Percentiles rank a stretch among this genome's conserved stretches.
Conservation (phyloP, 1,140 invertebrate species). For the Propsilocerus akamusi region DNA sequence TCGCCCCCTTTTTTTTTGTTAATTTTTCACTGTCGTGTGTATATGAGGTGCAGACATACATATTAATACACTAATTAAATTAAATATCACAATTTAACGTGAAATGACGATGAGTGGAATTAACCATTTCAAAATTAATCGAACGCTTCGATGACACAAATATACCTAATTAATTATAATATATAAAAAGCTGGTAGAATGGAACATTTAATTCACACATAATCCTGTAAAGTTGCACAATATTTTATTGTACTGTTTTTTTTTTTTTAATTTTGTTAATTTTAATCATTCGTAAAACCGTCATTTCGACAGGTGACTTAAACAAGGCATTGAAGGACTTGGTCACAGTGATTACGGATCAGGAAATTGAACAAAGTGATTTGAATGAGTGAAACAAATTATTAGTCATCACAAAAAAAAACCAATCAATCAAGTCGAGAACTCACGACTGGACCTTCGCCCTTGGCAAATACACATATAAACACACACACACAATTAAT, state of each 20-base stretch:
- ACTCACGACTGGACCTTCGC: no score
- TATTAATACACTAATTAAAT: conserved; percentile 2
- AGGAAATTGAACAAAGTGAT: conserved; percentile 26
- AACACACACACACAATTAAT: background rate
- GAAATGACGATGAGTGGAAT: no score
- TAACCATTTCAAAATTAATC: no score
- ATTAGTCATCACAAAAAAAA: background rate
- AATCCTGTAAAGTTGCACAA: background rate
- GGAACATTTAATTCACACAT: background rate
- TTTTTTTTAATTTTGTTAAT: background rate
- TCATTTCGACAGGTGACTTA: conserved; percentile 44
- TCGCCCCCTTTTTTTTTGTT: background rate
- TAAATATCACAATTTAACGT: no score
- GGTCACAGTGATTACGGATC: conserved; percentile 74
- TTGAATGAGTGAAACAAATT: background rate
- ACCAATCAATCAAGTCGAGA: background rate
- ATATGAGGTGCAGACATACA: conserved; percentile 5
- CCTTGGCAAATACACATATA: background rate
- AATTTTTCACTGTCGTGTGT: conserved; percentile 2
- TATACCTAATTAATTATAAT: no score
- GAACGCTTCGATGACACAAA: no score
- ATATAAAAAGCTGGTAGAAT: conserved; percentile 3
- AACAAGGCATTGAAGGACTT: conserved; percentile 68
- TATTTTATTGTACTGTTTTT: background rate
- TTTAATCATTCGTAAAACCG: conserved; percentile 8